Evolutionary conservation across 2,113 vertebrate species (phyloP).

Genomic region (Neoarius graeffei): DNA sequence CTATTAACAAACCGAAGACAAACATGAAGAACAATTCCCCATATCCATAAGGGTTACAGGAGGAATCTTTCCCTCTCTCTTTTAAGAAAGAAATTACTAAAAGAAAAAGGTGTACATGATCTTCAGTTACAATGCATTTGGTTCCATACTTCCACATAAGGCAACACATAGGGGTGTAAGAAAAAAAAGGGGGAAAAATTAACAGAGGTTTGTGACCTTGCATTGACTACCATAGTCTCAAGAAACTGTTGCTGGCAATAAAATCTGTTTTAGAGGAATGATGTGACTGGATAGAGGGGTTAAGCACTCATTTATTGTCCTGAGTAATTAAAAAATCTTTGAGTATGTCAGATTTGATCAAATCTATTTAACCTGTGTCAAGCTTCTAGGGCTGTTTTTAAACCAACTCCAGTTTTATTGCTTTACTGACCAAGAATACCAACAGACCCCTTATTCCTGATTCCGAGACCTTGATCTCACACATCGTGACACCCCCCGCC

Average conservation of each 20-base stretch:
- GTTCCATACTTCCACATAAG: neutral
- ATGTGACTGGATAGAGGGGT: neutral
- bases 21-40: neutral
- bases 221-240: neutral
- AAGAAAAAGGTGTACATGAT: neutral
- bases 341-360: neutral
- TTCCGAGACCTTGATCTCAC: neutral
- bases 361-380: neutral
- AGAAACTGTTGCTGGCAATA: neutral
- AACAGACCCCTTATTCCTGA: neutral
- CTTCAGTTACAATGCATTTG: neutral
- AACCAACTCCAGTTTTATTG: neutral
- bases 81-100: too few species aligned
- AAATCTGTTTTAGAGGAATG: neutral
- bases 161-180: neutral
- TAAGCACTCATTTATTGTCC: neutral
- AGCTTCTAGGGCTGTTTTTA: neutral
- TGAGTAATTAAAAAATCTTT: neutral
- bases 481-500: neutral
- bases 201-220: neutral
- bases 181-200: neutral
- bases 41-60: neutral
- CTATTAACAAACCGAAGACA: neutral
- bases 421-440: neutral
- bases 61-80: neutral